Percentiles rank a stretch among this genome's conserved stretches.
Conservation (phyloP, 2,888 invertebrate genomes). For the Xestia xanthographa region DNA sequence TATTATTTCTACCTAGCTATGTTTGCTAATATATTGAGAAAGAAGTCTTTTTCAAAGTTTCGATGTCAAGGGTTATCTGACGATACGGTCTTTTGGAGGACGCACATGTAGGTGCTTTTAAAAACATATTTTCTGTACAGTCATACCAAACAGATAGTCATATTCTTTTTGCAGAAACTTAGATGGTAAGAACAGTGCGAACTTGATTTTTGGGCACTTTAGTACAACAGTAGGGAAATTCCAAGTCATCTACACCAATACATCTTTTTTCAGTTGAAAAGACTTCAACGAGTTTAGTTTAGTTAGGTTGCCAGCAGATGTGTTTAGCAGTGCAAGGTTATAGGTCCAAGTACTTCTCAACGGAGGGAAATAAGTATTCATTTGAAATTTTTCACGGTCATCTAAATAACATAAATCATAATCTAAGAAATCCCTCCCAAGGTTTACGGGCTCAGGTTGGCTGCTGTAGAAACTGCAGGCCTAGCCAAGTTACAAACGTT, state of each 20-base stretch:
- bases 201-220: no score
- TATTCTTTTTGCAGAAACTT: not conserved
- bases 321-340: not conserved
- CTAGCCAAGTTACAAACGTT: no score
- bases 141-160: not conserved
- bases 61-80: slow-evolving; percentile 9
- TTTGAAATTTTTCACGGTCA: no score
- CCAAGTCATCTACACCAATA: not conserved
- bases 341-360: not conserved
- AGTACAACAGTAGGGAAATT: not conserved
- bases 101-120: not conserved
- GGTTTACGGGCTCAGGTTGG: not conserved
- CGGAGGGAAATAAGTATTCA: no score
- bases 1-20: not conserved
- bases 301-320: not conserved
- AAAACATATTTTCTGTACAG: not conserved
- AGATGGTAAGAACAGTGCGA: not conserved
- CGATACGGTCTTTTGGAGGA: not conserved
- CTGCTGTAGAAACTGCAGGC: not conserved
- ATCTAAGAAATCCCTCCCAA: not conserved
- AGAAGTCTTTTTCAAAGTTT: not conserved
- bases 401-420: not conserved
- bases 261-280: not conserved
- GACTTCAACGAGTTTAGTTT: not conserved
- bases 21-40: slow-evolving; percentile 29